These are phyloP conservation scores for Halcyon senegalensis DNA, from an alignment of 2,113 vertebrate species.

Conservation along the genomic window DNA sequence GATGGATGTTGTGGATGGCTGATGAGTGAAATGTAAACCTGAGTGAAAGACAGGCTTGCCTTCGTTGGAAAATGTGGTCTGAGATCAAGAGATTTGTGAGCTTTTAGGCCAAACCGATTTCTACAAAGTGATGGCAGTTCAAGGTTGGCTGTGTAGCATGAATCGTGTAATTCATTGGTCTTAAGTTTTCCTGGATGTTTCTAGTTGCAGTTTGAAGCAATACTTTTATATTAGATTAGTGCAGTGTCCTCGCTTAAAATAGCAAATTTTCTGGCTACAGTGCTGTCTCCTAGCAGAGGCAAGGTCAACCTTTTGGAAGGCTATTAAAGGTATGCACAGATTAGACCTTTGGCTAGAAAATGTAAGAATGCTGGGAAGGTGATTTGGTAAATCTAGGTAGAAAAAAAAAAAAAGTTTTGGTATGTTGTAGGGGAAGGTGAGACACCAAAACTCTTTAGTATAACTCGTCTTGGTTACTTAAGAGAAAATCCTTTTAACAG, in stretches of 20 bases:
- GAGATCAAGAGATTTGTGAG: not conserved
- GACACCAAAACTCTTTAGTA: not conserved
- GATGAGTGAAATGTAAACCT: not conserved
- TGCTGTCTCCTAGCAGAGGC: not conserved
- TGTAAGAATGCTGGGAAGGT: not conserved
- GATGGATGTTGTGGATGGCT: not conserved
- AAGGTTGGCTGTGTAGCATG: not conserved
- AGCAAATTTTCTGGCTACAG: not conserved
- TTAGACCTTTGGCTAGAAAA: not conserved
- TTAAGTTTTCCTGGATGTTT: not conserved
- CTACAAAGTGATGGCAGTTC: not conserved
- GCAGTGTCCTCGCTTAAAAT: constrained; percentile 36
- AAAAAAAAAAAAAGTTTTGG: not conserved
- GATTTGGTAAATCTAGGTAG: not conserved
- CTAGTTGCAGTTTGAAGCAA: not conserved
- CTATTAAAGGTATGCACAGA: not conserved
- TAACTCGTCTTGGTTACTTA: not conserved
- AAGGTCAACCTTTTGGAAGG: not conserved
- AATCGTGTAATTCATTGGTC: not conserved
- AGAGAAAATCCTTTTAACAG: not conserved
- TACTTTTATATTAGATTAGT: constrained; percentile 23
- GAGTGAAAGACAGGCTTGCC: not conserved
- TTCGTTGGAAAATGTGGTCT: not conserved
- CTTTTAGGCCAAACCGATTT: not conserved
- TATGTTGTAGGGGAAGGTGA: not conserved